A percentile compares a stretch with the other conserved stretches of the same genome.
phyloP scores from a whole-genome alignment of 2,797 vertebrate species.

The Smutsia temminckii region DNA sequence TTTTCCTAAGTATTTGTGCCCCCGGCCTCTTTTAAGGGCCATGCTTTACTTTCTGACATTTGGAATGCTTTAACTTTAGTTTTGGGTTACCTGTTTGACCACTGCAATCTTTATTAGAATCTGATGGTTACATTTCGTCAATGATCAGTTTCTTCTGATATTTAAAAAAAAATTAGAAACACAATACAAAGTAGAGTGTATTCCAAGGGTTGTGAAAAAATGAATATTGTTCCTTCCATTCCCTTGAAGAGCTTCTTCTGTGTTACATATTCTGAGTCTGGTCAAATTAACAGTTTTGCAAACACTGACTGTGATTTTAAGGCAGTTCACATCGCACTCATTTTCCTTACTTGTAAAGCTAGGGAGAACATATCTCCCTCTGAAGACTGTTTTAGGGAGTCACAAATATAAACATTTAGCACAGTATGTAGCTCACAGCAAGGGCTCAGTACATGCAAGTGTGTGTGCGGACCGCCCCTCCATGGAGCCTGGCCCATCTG shows the following conservation, averaged over 20 bases:
- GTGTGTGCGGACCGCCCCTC: no score
- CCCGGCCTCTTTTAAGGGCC: neutral
- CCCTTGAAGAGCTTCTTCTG: neutral
- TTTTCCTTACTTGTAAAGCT: slow-evolving; percentile 43
- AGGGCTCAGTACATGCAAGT: neutral
- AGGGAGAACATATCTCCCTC: neutral
- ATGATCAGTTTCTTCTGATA: neutral
- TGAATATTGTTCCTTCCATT: neutral
- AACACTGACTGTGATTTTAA: neutral
- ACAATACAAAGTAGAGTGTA: neutral
- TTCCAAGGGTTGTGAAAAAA: neutral
- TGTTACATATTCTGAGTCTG: neutral
- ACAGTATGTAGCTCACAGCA: neutral
- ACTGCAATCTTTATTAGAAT: slow-evolving; percentile 38
- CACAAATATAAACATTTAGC: neutral
- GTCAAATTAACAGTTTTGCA: neutral
- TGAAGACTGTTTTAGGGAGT: neutral
- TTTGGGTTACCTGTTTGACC: slow-evolving; percentile 3
- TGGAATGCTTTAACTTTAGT: slow-evolving; percentile 40
- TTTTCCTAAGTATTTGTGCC: slow-evolving; percentile 44
- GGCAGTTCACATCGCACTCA: neutral
- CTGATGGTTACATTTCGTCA: neutral
- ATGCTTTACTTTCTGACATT: neutral
- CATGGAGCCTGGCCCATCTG: neutral
- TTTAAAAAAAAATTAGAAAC: neutral